Base-by-base conservation (phyloP, 2,797 vertebrate genomes). In the Lacerta viridis region DNA sequence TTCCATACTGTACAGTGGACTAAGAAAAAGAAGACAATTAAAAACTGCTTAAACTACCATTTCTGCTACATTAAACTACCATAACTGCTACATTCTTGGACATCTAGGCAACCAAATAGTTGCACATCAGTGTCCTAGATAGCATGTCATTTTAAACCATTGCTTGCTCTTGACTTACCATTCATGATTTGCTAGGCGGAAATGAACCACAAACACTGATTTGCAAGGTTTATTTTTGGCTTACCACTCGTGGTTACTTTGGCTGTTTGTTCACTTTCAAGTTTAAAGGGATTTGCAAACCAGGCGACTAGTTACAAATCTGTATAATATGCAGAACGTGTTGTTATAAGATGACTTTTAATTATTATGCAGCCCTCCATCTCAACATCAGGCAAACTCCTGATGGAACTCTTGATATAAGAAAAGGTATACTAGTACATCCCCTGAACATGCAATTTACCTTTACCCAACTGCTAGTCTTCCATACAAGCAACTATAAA, bases 21-120 rank as follows among this genome's bases (percentile, higher is more conserved):
- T 5, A 50, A 69, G 66, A 41, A 43, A 23, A 69, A 4, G 5
- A 7, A 0, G 15, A 39, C 77, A 84, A 87, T 61, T 50, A 77
- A 76, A 55, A 79, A 82, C 8, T 50, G 1, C 0, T 0, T 0
- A 0, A 25, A 87, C n/a, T 43, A 91, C 13, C 15, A 11, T 41
- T 0, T 50, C 33, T 33, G 33, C 33, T 33, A 33, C 33, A 33
- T 33, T 33, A 33, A 33, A 33, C 33, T 33, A 33, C 33, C 33
- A 33, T 33, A 33, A 33, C 33, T 33, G 33, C 64, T 1, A 85
- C 83, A 55, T 72, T 89, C 88, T 25, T 20, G 13, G 66, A 89
- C 84, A 83, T 68, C 13, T 75, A 75, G 1, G 18, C n/a, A 87
- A 83, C 20, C 33, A 64, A 4, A 89, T 84, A 29, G 84, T 59